phyloP scores from a whole-genome alignment of 2,113 vertebrate genomes.

The Marmota monax region DNA sequence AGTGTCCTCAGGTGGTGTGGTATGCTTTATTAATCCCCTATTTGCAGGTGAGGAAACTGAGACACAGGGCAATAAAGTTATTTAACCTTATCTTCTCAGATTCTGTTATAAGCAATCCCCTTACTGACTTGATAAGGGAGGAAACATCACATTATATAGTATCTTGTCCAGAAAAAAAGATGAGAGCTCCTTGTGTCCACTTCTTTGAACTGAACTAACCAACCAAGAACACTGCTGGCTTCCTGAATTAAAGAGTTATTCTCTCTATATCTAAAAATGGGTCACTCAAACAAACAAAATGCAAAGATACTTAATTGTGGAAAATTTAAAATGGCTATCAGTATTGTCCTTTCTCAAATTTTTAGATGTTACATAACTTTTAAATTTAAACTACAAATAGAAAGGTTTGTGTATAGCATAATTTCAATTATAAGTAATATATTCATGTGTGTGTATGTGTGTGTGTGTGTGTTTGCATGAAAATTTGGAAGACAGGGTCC shows the following conservation, averaged over 20 bases:
- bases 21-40: conserved; percentile 15
- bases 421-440: neutral
- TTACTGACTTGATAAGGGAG: neutral
- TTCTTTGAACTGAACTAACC: neutral
- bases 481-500: neutral
- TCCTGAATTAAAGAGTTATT: neutral
- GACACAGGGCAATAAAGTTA: conserved; percentile 32
- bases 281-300: conserved; percentile 21
- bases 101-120: neutral
- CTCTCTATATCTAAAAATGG: neutral
- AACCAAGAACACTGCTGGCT: neutral
- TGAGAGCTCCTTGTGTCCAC: neutral
- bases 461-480: neutral
- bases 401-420: neutral
- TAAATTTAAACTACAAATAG: neutral
- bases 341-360: neutral
- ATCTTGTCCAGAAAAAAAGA: neutral
- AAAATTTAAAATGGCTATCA: neutral
- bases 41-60: conserved; percentile 67
- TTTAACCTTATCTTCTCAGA: conserved; percentile 51
- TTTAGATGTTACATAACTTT: neutral
- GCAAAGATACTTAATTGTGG: neutral
- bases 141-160: neutral
- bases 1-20: neutral
- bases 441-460: no score